phyloP scores from a whole-genome alignment of 2,797 vertebrate species.

The Sebastes hubbsi region DNA sequence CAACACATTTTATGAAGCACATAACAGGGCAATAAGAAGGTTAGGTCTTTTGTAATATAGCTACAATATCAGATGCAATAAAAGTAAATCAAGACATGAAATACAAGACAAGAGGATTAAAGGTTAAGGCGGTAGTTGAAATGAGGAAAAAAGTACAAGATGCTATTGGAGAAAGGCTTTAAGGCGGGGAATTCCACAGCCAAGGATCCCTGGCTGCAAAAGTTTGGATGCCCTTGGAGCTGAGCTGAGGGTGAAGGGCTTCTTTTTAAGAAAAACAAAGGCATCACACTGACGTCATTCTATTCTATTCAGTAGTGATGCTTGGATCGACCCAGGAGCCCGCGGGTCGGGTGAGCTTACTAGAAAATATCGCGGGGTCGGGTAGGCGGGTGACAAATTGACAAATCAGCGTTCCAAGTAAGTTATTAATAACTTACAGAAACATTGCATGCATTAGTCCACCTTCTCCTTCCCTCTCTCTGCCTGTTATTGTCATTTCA shows the following conservation, averaged over 20 bases:
- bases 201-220: background rate
- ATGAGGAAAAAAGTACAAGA: background rate
- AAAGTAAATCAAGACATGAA: background rate
- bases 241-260: background rate
- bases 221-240: background rate
- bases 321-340: too few relatives aligned
- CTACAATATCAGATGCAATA: background rate
- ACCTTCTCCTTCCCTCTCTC: too few relatives aligned
- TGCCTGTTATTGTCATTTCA: too few relatives aligned
- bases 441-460: too few relatives aligned
- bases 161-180: background rate
- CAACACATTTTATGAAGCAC: background rate
- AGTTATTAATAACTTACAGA: too few relatives aligned
- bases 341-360: too few relatives aligned
- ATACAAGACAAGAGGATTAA: background rate
- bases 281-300: background rate
- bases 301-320: background rate
- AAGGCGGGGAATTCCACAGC: background rate
- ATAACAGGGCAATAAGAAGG: background rate
- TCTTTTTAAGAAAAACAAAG: background rate
- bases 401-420: too few relatives aligned
- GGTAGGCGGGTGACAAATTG: too few relatives aligned
- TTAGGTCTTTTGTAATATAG: background rate
- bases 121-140: background rate
- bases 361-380: too few relatives aligned